These are phyloP conservation scores for Diploscapter pachys DNA, from an alignment of 1,140 invertebrate genomes.

Conservation along the genomic window DNA sequence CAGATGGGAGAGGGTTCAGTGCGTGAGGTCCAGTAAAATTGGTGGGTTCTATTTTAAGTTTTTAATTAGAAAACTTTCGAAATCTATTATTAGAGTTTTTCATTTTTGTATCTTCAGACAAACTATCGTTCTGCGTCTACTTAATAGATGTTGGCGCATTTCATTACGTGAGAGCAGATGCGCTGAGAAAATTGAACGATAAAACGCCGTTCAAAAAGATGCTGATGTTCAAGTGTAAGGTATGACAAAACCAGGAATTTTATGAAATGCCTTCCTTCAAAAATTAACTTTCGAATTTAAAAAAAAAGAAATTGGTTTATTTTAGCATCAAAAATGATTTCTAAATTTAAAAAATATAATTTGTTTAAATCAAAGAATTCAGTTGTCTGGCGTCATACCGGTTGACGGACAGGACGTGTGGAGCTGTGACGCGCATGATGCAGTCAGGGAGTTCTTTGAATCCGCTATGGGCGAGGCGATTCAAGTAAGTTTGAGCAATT, in stretches of 20 bases:
- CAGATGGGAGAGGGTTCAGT: slow-evolving; percentile 31
- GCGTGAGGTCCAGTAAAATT: slow-evolving; percentile 29
- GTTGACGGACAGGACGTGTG: slow-evolving; percentile 29
- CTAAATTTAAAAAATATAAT: not conserved
- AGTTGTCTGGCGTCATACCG: slow-evolving; percentile 28
- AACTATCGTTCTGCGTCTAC: slow-evolving; percentile 27
- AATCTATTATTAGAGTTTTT: not conserved
- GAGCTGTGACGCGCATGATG: slow-evolving; percentile 29
- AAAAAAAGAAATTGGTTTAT: not conserved
- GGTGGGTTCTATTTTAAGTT: not conserved
- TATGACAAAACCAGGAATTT: not conserved
- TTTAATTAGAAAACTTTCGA: not conserved
- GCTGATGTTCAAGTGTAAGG: slow-evolving; percentile 39
- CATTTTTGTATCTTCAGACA: slow-evolving; percentile 16
- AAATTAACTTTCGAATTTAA: no score
- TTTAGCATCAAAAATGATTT: not conserved
- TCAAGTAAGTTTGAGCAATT: slow-evolving; percentile 7
- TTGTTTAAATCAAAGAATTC: not conserved
- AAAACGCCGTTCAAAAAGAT: slow-evolving; percentile 35
- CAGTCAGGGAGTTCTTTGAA: slow-evolving; percentile 34
- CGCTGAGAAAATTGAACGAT: slow-evolving; percentile 26
- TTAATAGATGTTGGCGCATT: slow-evolving; percentile 35
- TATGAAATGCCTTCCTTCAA: no score
- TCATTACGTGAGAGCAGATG: slow-evolving; percentile 25
- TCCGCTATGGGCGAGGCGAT: slow-evolving; percentile 23